These are phyloP conservation scores for Drosophila repleta DNA, from an alignment of 1,140 invertebrate species.

Conservation along the genomic window DNA sequence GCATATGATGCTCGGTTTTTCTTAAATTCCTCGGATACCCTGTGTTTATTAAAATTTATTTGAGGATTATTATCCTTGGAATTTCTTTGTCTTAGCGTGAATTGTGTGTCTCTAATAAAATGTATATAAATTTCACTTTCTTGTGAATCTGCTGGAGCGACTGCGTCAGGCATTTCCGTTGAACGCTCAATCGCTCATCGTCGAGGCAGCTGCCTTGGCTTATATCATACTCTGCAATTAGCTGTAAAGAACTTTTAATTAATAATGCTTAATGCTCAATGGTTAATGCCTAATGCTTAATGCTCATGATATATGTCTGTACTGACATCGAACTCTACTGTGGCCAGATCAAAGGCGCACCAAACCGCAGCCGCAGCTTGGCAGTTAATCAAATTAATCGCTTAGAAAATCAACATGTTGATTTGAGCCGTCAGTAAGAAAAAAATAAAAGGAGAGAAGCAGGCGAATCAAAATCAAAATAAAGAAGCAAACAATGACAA, in stretches of 20 bases:
- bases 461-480: conserved; percentile 41
- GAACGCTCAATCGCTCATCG: conserved; percentile 25
- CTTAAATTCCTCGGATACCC: no score
- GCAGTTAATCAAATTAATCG: conserved; percentile 82
- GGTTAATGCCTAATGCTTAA: conserved; percentile 27
- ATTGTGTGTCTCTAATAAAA: no score
- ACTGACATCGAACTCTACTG: conserved; percentile 35
- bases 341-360: conserved; percentile 62
- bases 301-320: conserved; percentile 52
- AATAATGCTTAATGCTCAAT: conserved; percentile 66
- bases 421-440: conserved; percentile 36
- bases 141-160: background rate
- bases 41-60: no score
- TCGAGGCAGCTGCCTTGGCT: conserved; percentile 28
- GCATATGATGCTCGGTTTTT: background rate
- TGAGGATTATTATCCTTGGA: background rate
- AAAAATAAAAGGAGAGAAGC: conserved; percentile 1
- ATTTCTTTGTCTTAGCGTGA: no score
- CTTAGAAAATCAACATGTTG: conserved; percentile 79
- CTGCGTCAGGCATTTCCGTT: conserved; percentile 55
- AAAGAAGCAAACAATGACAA: conserved; percentile 65
- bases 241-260: conserved; percentile 70
- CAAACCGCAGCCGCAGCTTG: conserved; percentile 66
- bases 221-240: conserved; percentile 63
- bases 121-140: background rate